Percentiles rank a stretch among this genome's conserved stretches.
These are phyloP conservation scores for Deroptyus accipitrinus DNA, from an alignment of 2,113 vertebrate genomes.

Conservation along the genomic window DNA sequence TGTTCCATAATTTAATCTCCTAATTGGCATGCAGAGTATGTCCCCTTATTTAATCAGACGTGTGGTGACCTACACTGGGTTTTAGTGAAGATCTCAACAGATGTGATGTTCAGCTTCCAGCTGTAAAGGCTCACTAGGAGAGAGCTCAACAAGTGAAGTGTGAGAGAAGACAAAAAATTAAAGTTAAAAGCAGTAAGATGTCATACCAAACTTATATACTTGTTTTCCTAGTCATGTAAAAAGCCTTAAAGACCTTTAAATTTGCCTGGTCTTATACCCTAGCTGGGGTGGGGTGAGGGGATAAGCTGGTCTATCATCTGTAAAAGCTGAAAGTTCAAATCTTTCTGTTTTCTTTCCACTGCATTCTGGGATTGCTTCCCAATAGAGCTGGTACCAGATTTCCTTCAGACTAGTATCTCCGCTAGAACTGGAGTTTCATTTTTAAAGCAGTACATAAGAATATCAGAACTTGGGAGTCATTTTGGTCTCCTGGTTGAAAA, in stretches of 20 bases:
- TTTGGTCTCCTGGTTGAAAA: background rate
- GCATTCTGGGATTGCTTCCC: background rate
- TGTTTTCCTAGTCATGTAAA: background rate
- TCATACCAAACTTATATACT: background rate
- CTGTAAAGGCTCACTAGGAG: background rate
- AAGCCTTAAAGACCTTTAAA: background rate
- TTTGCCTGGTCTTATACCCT: background rate
- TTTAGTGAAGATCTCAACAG: background rate
- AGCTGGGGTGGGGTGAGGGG: background rate
- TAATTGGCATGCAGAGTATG: constrained; percentile 33
- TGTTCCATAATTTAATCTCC: constrained; percentile 44
- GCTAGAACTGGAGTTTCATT: background rate
- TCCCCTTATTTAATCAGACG: constrained; percentile 24
- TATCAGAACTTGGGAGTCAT: background rate
- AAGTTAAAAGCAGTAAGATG: background rate
- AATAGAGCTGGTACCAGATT: background rate
- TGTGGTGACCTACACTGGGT: constrained; percentile 24
- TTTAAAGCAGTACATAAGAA: background rate
- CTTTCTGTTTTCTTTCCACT: background rate
- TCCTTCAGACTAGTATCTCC: background rate
- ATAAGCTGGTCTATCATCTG: background rate
- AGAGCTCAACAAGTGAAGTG: constrained; percentile 7
- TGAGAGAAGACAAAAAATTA: background rate
- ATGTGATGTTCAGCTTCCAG: background rate
- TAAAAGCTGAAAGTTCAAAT: background rate